These are phyloP conservation scores for Callionymus lyra DNA, from an alignment of 2,113 vertebrate species.

Conservation along the genomic window DNA sequence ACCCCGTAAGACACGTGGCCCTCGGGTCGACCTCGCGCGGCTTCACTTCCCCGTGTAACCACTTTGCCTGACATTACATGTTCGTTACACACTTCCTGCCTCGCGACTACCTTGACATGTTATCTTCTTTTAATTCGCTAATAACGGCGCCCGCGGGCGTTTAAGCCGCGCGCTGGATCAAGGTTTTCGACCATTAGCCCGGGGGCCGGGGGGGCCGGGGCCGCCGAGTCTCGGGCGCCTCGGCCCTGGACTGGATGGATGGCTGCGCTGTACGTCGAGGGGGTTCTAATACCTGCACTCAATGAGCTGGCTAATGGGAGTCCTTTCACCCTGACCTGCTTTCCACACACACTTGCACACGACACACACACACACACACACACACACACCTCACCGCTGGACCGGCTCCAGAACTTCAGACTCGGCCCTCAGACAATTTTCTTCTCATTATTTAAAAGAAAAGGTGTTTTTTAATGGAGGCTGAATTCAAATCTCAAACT, in stretches of 20 bases:
- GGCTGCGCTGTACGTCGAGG: conserved; percentile 30
- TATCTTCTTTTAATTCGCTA: conserved; percentile 10
- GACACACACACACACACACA: neutral
- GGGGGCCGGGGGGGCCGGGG: too few relatives aligned
- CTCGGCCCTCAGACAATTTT: conserved; percentile 9
- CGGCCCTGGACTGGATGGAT: conserved; percentile 47
- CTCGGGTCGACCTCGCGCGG: too few relatives aligned
- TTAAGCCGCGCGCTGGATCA: conserved; percentile 10
- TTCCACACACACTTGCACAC: conserved; percentile 48
- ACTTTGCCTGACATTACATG: too few relatives aligned
- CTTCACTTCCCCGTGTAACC: too few relatives aligned
- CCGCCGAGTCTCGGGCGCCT: conserved; percentile 39
- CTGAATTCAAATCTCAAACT: too few relatives aligned
- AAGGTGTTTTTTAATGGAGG: too few relatives aligned
- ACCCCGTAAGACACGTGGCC: too few relatives aligned
- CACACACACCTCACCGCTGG: too few relatives aligned
- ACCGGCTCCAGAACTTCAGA: neutral
- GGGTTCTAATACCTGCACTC: conserved; percentile 45
- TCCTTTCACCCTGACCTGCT: conserved; percentile 49
- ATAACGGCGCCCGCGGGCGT: neutral
- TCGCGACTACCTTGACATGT: neutral
- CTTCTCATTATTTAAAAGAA: too few relatives aligned
- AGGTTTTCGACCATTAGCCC: conserved; percentile 21
- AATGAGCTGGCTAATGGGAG: conserved; percentile 58
- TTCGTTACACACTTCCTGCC: too few relatives aligned